A percentile compares a stretch with the other conserved stretches of the same genome.
phyloP scores from a whole-genome alignment of 2,797 vertebrate genomes.

The Anguilla anguilla region DNA sequence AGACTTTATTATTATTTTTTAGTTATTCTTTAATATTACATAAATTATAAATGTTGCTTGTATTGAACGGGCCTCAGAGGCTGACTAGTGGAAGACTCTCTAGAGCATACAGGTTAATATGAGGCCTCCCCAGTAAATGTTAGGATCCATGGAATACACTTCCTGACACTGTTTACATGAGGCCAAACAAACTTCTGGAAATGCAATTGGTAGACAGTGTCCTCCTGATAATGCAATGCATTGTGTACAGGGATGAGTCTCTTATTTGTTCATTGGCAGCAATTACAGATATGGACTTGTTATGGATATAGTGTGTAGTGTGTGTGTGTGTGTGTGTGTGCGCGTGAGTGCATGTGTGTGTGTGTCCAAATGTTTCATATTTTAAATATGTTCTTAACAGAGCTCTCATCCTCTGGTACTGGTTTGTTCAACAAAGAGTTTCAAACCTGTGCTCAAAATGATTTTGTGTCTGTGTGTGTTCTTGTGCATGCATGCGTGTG shows the following conservation, averaged over 20 bases:
- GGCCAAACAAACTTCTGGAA: slow-evolving; percentile 74
- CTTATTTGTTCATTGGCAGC: slow-evolving; percentile 66
- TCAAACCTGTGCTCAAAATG: background rate
- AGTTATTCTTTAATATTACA: background rate
- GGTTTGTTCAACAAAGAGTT: too few species aligned
- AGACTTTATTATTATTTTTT: background rate
- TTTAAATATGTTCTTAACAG: too few species aligned
- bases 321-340: too few species aligned
- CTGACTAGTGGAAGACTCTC: background rate
- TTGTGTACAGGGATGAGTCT: slow-evolving; percentile 58
- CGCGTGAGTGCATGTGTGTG: too few species aligned
- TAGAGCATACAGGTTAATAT: background rate
- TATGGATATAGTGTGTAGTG: too few species aligned
- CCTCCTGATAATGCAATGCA: slow-evolving; percentile 65
- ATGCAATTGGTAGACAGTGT: slow-evolving; percentile 52
- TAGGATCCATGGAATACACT: slow-evolving; percentile 71
- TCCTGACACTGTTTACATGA: slow-evolving; percentile 73
- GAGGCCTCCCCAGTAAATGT: slow-evolving; percentile 62
- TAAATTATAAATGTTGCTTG: background rate
- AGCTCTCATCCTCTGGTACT: too few species aligned
- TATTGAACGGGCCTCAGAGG: background rate
- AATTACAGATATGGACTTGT: slow-evolving; percentile 63
- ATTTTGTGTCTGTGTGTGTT: background rate
- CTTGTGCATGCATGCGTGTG: too few species aligned
- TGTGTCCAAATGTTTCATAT: too few species aligned